These are phyloP conservation scores for Thalassaphorura encarpata DNA, from an alignment of 1,140 invertebrate genomes.

Conservation along the genomic window DNA sequence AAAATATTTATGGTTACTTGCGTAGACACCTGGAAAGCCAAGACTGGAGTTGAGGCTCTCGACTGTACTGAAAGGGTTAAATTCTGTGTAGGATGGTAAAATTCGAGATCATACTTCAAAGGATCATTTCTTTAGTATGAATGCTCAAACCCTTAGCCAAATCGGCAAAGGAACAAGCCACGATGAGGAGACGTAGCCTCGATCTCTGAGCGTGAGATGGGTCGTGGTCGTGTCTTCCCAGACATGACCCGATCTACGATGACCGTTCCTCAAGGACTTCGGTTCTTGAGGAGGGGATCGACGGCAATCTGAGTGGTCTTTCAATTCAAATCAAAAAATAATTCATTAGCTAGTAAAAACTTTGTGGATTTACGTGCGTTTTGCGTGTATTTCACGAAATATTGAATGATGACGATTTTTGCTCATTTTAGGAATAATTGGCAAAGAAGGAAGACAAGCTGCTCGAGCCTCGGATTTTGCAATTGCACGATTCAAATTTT, in stretches of 20 bases:
- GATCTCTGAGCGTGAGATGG: conserved; percentile 24
- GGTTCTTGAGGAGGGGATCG: conserved; percentile 17
- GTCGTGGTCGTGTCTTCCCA: not conserved
- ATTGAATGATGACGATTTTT: too few species aligned
- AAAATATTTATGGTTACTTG: too few species aligned
- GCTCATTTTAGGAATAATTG: not conserved
- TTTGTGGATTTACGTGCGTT: too few species aligned
- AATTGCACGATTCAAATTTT: conserved; percentile 57
- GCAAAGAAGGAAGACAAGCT: conserved; percentile 63
- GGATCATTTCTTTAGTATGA: conserved; percentile 28
- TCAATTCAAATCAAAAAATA: too few species aligned
- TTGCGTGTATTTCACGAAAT: too few species aligned
- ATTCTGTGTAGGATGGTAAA: not conserved
- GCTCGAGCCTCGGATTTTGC: conserved; percentile 54
- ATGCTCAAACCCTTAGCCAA: conserved; percentile 24
- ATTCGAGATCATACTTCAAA: conserved; percentile 27
- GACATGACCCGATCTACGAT: conserved; percentile 10
- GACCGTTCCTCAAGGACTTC: conserved; percentile 20
- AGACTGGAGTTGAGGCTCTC: too few species aligned
- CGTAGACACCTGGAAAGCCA: too few species aligned
- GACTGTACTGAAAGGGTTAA: too few species aligned
- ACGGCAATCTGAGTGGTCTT: conserved; percentile 24
- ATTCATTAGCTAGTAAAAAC: too few species aligned
- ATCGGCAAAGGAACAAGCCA: conserved; percentile 27
- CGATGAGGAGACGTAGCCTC: conserved; percentile 22